phyloP scores from a whole-genome alignment of 2,888 invertebrate genomes.

The Eueremaeus valkanovi region DNA sequence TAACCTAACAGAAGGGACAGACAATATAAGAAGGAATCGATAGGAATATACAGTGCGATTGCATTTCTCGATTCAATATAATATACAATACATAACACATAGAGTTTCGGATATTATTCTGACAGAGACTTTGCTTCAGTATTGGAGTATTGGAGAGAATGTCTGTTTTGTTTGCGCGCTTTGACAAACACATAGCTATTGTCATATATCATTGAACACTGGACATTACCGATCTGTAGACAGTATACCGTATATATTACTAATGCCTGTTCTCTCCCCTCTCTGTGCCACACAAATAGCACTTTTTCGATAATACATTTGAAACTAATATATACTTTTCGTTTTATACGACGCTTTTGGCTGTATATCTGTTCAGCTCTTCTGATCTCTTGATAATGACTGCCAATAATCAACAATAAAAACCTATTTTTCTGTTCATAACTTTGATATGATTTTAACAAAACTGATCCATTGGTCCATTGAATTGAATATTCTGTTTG shows the following conservation, averaged over 20 bases:
- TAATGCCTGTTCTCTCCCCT: not conserved
- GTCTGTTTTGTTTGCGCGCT: not conserved
- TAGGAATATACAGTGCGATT: not conserved
- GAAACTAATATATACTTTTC: too few relatives aligned
- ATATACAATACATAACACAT: too few relatives aligned
- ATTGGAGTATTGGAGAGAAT: not conserved
- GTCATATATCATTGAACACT: conserved; percentile 20
- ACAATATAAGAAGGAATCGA: not conserved
- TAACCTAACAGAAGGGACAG: too few relatives aligned
- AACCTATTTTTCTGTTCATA: too few relatives aligned
- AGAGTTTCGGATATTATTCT: not conserved
- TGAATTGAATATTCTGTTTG: too few relatives aligned
- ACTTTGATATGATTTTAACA: too few relatives aligned
- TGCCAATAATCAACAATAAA: too few relatives aligned
- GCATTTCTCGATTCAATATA: not conserved
- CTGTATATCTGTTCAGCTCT: too few relatives aligned
- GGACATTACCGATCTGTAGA: conserved; percentile 17
- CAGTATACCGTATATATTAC: not conserved
- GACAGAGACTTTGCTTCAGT: not conserved
- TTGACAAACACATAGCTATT: not conserved
- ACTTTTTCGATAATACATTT: too few relatives aligned
- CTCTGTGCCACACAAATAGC: not conserved
- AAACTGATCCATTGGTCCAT: not conserved
- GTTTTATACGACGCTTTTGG: too few relatives aligned
- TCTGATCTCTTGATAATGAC: too few relatives aligned